Base-by-base conservation (phyloP, 2,113 vertebrate genomes). In the Ceyx melanurus region DNA sequence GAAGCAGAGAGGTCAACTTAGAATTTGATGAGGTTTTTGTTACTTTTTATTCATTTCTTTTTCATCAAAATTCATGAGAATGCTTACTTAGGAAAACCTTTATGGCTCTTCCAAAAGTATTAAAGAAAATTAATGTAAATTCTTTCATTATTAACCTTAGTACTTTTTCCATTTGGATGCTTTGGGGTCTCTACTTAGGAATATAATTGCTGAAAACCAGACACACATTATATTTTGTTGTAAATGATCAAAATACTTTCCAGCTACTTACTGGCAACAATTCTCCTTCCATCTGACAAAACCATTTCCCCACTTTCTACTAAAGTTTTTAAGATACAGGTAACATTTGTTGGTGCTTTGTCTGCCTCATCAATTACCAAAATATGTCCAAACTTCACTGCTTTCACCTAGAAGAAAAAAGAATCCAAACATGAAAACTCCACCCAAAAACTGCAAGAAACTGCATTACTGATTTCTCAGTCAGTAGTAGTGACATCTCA, bases 281-380 rank as follows among this genome's bases (percentile, higher is more conserved):
- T 99, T 88, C 98, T 97, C 76, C 99, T 98, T 86, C 99, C 99
- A 84, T 99, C 99, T 14, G 99, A 98, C 75, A 99, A 97, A 93
- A 99, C 98, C 99, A 99, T 99, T 97, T 99, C 99, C 48, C 99
- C 99, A 61, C 98, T 99, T 98, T 99, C 99, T 86, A 99, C 99
- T 78, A 99, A 97, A 62, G 99, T 98, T 98, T 99, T 99, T 70
- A 99, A 98, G 96, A 99, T 97, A 96, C 99, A 99, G 79, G 99
- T 99, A 87, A 99, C 99, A 68, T 99, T 99, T 31, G 99, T 99
- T 51, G 99, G 99, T 53, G 99, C 99, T 97, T 99, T 99, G 97
- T 99, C 99, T 3, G 99, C 99, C 73, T 99, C 99, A 73, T 99
- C 99, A 11, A 99, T 98, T 77, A 99, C 98, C 66, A 99, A 96